Conservation (phyloP, 23 tunicate genomes). For the Ascidia mentula region DNA sequence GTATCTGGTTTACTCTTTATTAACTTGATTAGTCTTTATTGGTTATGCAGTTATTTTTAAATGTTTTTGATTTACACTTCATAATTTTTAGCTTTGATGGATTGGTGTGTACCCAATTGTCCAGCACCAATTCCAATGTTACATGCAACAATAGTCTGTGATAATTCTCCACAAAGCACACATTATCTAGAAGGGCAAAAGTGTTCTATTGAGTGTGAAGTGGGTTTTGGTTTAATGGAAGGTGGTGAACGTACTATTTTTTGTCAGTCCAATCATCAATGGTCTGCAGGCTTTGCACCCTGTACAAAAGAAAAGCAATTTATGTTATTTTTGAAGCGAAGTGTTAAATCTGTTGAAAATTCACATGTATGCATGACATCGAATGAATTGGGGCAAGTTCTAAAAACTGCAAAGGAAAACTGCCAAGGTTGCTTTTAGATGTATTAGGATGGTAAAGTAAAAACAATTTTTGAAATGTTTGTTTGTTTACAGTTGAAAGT, state of each 20-base stretch:
- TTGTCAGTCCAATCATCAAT: constrained; percentile 17
- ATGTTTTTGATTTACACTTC: background rate
- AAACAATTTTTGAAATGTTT: background rate
- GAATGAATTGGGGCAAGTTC: background rate
- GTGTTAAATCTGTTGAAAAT: background rate
- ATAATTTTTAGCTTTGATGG: background rate
- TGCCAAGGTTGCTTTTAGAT: background rate
- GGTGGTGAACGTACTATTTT: constrained; percentile 14
- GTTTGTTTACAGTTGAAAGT: constrained; percentile 7
- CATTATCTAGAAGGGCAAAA: constrained; percentile 7
- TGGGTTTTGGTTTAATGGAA: constrained; percentile 50
- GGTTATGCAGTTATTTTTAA: background rate
- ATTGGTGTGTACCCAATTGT: background rate
- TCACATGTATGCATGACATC: constrained; percentile 5
- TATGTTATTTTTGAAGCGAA: constrained; percentile 18
- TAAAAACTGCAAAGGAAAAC: background rate
- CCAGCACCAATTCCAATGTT: background rate
- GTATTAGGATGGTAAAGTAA: background rate
- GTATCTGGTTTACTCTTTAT: background rate
- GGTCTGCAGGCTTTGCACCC: constrained; percentile 34
- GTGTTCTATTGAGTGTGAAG: constrained; percentile 34
- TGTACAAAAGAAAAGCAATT: constrained; percentile 41
- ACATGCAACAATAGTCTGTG: background rate
- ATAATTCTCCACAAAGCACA: background rate
- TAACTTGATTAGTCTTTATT: too few species aligned